phyloP scores from a whole-genome alignment of 2,888 invertebrate species.

The Hypsopygia costalis region DNA sequence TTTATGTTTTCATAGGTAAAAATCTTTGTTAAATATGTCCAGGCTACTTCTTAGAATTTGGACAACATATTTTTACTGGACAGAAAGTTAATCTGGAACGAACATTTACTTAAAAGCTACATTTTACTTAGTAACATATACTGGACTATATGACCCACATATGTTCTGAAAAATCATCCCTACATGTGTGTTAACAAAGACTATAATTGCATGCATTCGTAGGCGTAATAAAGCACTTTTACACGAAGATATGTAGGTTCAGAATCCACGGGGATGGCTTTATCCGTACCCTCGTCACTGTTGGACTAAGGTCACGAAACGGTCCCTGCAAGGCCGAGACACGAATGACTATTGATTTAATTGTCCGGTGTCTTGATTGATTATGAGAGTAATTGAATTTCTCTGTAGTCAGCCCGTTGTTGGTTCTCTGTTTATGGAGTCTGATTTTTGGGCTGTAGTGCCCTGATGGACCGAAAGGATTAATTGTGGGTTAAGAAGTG shows the following conservation, averaged over 20 bases:
- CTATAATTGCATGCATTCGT: conserved; percentile 7
- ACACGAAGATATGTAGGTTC: conserved; percentile 18
- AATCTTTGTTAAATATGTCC: too few relatives aligned
- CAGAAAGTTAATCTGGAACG: too few relatives aligned
- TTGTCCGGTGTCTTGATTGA: conserved; percentile 20
- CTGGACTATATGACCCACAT: too few relatives aligned
- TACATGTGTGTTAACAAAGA: conserved; percentile 1
- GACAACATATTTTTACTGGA: too few relatives aligned
- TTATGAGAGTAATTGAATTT: conserved; percentile 21
- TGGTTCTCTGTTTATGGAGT: conserved; percentile 4
- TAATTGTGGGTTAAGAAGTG: too few relatives aligned
- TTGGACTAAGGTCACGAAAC: conserved; percentile 20
- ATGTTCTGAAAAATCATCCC: not conserved
- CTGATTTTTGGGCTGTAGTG: not conserved
- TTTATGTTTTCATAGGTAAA: too few relatives aligned
- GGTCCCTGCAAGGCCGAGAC: conserved; percentile 3
- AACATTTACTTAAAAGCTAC: too few relatives aligned
- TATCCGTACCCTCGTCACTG: conserved; percentile 30
- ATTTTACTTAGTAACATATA: too few relatives aligned
- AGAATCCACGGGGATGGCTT: conserved; percentile 19
- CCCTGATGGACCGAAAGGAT: too few relatives aligned
- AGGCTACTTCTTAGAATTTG: too few relatives aligned
- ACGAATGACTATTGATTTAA: conserved; percentile 18
- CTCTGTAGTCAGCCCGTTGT: conserved; percentile 11
- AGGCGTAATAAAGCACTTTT: conserved; percentile 21